Evolutionary conservation across 23 tunicate genomes (phyloP).

Genomic region (Phallusia fumigata): DNA sequence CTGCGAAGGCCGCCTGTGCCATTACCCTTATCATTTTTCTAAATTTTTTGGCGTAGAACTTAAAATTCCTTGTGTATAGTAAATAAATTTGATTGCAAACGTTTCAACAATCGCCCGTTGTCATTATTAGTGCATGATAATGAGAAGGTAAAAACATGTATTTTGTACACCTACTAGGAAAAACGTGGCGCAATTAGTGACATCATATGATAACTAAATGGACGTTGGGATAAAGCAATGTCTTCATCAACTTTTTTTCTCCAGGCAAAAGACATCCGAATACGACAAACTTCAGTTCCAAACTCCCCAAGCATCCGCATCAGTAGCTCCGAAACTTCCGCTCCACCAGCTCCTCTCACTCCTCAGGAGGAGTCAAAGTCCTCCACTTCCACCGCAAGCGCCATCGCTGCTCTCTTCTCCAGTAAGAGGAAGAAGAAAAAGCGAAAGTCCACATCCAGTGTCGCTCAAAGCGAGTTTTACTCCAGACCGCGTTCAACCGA

Average conservation of each 20-base stretch:
- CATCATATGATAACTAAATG: not conserved
- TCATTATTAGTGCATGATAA: too few relatives aligned
- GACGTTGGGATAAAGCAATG: not conserved
- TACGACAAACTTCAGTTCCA: not conserved
- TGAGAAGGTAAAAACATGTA: too few relatives aligned
- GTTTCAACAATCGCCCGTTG: too few relatives aligned
- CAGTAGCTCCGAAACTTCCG: not conserved
- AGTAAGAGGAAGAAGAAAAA: conserved; percentile 20
- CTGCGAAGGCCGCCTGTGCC: too few relatives aligned
- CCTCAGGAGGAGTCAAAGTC: not conserved
- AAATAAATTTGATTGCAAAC: too few relatives aligned
- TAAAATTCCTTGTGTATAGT: too few relatives aligned
- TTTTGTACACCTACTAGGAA: too few relatives aligned
- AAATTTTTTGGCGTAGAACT: too few relatives aligned
- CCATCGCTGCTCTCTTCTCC: conserved; percentile 17
- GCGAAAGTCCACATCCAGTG: conserved; percentile 10
- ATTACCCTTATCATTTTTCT: too few relatives aligned
- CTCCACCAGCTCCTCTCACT: not conserved
- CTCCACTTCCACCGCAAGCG: conserved; percentile 4
- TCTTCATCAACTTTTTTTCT: not conserved
- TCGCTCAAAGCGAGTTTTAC: not conserved
- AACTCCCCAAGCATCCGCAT: not conserved
- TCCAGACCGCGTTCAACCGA: not conserved
- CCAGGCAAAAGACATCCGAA: not conserved
- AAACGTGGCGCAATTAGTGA: too few relatives aligned